Base-by-base conservation (phyloP, 2,113 vertebrate species). In the Malaclemys terrapin region DNA sequence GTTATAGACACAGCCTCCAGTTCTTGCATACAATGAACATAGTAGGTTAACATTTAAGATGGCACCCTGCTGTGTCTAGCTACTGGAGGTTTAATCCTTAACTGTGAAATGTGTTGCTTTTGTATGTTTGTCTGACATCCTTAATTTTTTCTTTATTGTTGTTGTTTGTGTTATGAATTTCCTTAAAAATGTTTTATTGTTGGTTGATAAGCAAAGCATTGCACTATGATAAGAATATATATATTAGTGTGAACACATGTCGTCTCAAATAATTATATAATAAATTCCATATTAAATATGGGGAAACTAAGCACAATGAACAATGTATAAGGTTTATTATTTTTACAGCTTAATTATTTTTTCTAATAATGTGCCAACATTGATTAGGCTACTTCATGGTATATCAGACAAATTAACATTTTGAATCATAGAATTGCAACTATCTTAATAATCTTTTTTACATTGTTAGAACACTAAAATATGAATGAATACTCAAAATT, bases 61-160 rank as follows among this genome's bases (percentile, higher is more conserved):
- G 24, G 10, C 10, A 13, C 38, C 87, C 81, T 45, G 20, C 50
- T 83, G 75, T 88, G 81, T 72, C 88, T 82, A 62, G 52, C 89
- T 87, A 87, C 76, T 90, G 47, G 25, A 89, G 12, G 19, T 75
- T 91, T 92, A 92, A 88, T 91, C 50, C 47, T 87, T 88, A 49
- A 10, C 59, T 93, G 25, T 80, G 20, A 27, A 80, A 20, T 52
- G 49, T 42, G 57, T 82, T n/a, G 31, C 20, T 16, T 57, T 31
- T 38, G 50, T 84, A 38, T 6, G 25, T 11, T 91, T 47, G n/a
- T 80, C 42, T 79, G 54, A 22, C 19, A 5, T 80, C 56, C 19
- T 85, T 27, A 49, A 50, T n/a, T 27, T 80, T 85, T 65, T 75
- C 65, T 83, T 56, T 72, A 47, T 80, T 82, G 31, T 31, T 29